phyloP scores from a whole-genome alignment of 2,797 vertebrate species.

The Uromys caudimaculatus region DNA sequence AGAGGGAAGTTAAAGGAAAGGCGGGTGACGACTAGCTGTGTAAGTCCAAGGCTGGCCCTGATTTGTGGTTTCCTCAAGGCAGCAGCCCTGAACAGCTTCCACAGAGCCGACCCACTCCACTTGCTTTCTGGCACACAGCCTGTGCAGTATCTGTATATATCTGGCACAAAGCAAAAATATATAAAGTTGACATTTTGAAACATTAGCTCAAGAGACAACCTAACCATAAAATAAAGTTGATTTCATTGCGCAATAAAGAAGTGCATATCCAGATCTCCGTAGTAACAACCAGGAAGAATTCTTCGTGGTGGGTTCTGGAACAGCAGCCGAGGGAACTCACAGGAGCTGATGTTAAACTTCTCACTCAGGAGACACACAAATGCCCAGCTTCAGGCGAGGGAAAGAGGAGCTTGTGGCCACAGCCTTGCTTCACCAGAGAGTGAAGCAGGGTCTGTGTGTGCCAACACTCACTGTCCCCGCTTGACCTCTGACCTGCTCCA shows the following conservation, averaged over 20 bases:
- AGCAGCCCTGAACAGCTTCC: neutral
- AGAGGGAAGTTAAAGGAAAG: neutral
- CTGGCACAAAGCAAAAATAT: neutral
- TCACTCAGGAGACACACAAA: constrained; percentile 42
- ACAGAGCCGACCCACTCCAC: neutral
- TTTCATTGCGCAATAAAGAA: constrained; percentile 1
- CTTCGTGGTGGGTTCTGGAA: constrained; percentile 41
- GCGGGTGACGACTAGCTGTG: neutral
- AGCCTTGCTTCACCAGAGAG: constrained; percentile 5
- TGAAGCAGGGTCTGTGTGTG: neutral
- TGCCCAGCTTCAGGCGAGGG: neutral
- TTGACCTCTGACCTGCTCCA: constrained; percentile 52
- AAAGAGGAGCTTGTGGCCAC: constrained; percentile 1
- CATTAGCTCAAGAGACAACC: neutral
- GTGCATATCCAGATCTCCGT: neutral
- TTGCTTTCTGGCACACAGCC: neutral
- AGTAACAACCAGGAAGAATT: constrained; percentile 57
- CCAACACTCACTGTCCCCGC: constrained; percentile 52
- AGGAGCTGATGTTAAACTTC: constrained; percentile 62
- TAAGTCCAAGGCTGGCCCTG: neutral
- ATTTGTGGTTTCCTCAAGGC: neutral
- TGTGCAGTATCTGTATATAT: neutral
- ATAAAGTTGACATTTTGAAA: neutral
- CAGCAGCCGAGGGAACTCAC: constrained; percentile 53
- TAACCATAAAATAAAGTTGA: constrained; percentile 13